These are phyloP conservation scores for Onchidella celtica DNA, from an alignment of 2,888 invertebrate genomes.

Conservation along the genomic window DNA sequence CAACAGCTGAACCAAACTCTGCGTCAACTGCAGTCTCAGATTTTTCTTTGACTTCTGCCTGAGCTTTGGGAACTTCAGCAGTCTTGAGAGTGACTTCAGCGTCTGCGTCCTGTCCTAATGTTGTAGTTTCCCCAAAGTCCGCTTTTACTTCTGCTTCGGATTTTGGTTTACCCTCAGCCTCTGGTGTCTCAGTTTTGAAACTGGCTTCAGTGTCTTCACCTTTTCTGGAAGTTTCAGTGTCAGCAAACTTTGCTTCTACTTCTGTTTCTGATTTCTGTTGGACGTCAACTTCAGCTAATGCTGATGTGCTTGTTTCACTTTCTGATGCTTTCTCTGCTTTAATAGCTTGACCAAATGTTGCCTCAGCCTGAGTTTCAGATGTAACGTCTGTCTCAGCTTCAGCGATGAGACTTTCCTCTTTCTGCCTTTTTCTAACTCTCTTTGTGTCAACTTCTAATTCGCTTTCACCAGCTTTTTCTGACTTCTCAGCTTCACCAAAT, in stretches of 20 bases:
- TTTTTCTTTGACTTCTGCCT: conserved; percentile 13
- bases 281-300: too few species aligned
- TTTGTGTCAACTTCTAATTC: too few species aligned
- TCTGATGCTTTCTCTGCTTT: too few species aligned
- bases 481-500: conserved; percentile 18
- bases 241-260: not conserved
- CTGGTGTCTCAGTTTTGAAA: conserved; percentile 9
- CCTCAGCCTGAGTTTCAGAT: not conserved
- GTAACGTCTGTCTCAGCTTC: conserved; percentile 2
- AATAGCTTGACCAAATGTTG: conserved; percentile 28
- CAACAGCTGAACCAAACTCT: conserved; percentile 10
- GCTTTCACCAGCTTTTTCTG: too few species aligned
- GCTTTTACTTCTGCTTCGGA: not conserved
- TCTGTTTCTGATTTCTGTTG: not conserved
- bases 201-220: not conserved
- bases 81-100: not conserved
- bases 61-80: not conserved
- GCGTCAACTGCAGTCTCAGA: conserved; percentile 8
- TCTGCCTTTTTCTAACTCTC: too few species aligned
- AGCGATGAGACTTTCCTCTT: not conserved
- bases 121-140: not conserved
- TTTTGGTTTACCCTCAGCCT: not conserved
- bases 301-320: too few species aligned
- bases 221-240: not conserved
- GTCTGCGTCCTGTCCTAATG: not conserved